phyloP scores from a whole-genome alignment of 2,113 vertebrate genomes.

The Sceloporus tristichus region DNA sequence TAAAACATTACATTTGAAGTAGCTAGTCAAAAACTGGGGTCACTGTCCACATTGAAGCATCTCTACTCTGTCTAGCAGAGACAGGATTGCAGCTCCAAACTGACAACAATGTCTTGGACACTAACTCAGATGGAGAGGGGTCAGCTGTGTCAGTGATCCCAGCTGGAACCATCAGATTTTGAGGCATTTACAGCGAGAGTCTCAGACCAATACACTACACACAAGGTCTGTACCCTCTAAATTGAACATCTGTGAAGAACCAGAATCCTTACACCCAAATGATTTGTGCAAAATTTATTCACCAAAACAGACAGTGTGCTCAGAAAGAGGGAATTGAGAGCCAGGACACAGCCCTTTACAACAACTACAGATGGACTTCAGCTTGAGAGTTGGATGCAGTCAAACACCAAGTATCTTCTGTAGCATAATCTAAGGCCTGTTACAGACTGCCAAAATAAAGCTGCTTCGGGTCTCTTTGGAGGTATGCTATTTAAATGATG shows the following conservation, averaged over 20 bases:
- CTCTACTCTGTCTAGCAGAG: not conserved
- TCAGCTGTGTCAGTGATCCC: not conserved
- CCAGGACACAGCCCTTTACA: too few relatives aligned
- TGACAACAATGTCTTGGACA: not conserved
- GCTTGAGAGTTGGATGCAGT: too few relatives aligned
- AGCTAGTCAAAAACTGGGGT: not conserved
- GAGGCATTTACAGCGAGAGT: not conserved
- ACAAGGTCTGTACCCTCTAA: too few relatives aligned
- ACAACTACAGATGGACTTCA: too few relatives aligned
- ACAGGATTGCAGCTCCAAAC: not conserved
- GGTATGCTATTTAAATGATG: too few relatives aligned
- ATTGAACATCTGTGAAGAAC: not conserved
- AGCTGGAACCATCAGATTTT: not conserved
- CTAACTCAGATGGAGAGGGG: not conserved
- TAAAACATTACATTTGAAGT: not conserved
- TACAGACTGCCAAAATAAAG: too few relatives aligned
- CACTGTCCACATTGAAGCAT: not conserved
- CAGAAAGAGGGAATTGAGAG: too few relatives aligned
- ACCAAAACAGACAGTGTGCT: not conserved
- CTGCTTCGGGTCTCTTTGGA: too few relatives aligned
- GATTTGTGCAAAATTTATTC: not conserved
- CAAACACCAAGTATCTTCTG: too few relatives aligned
- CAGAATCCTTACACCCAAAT: not conserved
- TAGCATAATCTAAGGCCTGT: too few relatives aligned
- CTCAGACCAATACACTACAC: too few relatives aligned